Percentiles rank a stretch among this genome's conserved stretches.
These are phyloP conservation scores for Troides helena DNA, from an alignment of 2,888 invertebrate genomes.

Conservation along the genomic window DNA sequence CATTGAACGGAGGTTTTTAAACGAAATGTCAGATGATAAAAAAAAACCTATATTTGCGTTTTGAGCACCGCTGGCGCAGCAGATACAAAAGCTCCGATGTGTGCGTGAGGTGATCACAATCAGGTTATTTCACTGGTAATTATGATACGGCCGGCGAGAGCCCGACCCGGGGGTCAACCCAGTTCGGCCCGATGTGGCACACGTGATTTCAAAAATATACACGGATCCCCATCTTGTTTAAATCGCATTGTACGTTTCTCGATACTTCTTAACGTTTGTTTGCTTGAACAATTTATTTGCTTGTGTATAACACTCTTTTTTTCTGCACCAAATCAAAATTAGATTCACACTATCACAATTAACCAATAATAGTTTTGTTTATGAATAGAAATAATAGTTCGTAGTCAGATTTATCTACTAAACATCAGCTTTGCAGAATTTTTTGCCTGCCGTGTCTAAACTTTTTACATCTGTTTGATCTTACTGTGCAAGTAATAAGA, in stretches of 20 bases:
- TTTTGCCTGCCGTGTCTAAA: too few species aligned
- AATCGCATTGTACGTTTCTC: conserved; percentile 57
- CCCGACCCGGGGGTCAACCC: conserved; percentile 67
- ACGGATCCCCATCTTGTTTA: conserved; percentile 59
- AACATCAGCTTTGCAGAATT: too few species aligned
- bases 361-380: too few species aligned
- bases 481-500: too few species aligned
- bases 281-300: conserved; percentile 15
- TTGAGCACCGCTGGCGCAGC: conserved; percentile 54
- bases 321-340: neutral
- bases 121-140: conserved; percentile 80
- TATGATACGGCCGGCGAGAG: conserved; percentile 74
- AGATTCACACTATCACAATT: neutral
- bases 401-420: too few species aligned
- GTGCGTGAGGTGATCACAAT: conserved; percentile 77
- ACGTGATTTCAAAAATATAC: conserved; percentile 56
- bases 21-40: conserved; percentile 6
- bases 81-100: conserved; percentile 59
- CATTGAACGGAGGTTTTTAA: conserved; percentile 8
- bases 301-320: conserved; percentile 5
- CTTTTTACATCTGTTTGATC: too few species aligned
- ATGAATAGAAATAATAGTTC: too few species aligned
- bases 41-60: conserved; percentile 28
- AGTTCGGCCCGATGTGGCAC: conserved; percentile 56
- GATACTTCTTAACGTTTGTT: conserved; percentile 40